These are phyloP conservation scores for Megaleporinus macrocephalus DNA, from an alignment of 2,113 vertebrate genomes.

Conservation along the genomic window DNA sequence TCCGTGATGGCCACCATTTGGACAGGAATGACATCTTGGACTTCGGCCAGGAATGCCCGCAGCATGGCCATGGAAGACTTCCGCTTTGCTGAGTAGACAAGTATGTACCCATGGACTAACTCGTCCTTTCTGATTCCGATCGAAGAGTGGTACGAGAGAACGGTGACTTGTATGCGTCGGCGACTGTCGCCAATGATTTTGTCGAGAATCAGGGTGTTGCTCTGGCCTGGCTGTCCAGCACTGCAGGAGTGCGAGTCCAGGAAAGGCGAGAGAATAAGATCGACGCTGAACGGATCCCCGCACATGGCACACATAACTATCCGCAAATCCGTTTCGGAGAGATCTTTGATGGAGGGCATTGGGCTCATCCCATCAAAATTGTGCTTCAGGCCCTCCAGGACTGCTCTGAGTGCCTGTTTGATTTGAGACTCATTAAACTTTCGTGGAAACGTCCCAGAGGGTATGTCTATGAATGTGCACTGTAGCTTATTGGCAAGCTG, in stretches of 20 bases:
- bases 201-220: conserved; percentile 94
- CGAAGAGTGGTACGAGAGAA: conserved; percentile 96
- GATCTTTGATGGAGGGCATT: conserved; percentile 92
- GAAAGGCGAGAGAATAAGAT: conserved; percentile 98
- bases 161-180: conserved; percentile 92
- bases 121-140: conserved; percentile 97
- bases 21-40: conserved; percentile 97
- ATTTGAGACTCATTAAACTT: conserved; percentile 98
- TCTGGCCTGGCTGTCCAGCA: conserved; percentile 93
- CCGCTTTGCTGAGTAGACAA: conserved; percentile 95
- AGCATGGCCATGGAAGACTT: conserved; percentile 99
- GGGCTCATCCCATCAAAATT: conserved; percentile 91
- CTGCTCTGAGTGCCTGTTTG: conserved; percentile 93
- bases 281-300: conserved; percentile 96
- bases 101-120: conserved; percentile 97
- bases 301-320: conserved; percentile 99
- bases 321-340: conserved; percentile 93
- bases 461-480: conserved; percentile 96
- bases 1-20: conserved; percentile 98
- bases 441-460: conserved; percentile 88
- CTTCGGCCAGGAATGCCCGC: conserved; percentile 94
- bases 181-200: conserved; percentile 97
- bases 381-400: conserved; percentile 93
- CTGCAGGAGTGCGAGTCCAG: conserved; percentile 96
- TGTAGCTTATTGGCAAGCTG: conserved; percentile 97